Evolutionary conservation across 2,888 invertebrate species (phyloP), one percentile per base, ranked within the genome.

Genomic region (Tupiocoris notatus): DNA sequence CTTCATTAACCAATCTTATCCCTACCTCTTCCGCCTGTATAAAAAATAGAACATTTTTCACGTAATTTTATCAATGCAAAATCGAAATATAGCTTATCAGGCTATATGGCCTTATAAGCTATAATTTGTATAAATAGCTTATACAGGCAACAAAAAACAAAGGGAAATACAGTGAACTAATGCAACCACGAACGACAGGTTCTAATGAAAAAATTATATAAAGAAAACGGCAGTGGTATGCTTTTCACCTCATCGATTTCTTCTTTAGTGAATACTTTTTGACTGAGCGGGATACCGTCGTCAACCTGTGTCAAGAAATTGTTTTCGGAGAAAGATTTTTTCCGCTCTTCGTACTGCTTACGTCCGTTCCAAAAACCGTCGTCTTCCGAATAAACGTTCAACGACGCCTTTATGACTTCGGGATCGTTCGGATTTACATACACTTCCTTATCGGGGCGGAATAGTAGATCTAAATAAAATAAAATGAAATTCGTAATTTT

Each of bases 221-320:
- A n/a, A n/a, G n/a, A n/a, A n/a, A n/a, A n/a, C n/a, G n/a, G n/a
- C n/a, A n/a, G n/a, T n/a, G n/a, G n/a, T n/a, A n/a, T n/a, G n/a
- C n/a, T n/a, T n/a, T n/a, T 71, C 21, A 71, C 71, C 71, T 73
- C 54, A 9, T 73, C 73, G n/a, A 73, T 62, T 21, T 73, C 62
- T 21, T 73, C 73, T 7, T 17, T 18, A n/a, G 73, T 54, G 73
- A 73, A 73, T 16, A 54, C 63, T 20, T 22, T 25, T 22, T 73
- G 62, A 16, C 73, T 62, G 6, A 73, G 20, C 2, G 73, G 73
- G 21, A 73, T 39, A 12, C 39, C 73, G 1, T 16, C 23, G 2
- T 16, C 22, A 2, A 67, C 57, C 17, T 56, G 39, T 7, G 6
- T 39, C 6, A 12, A 7, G 12, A 39, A 3, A 3, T 12, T 39